Conservation (phyloP, 2,888 invertebrate species). For the Polietes domitor region DNA sequence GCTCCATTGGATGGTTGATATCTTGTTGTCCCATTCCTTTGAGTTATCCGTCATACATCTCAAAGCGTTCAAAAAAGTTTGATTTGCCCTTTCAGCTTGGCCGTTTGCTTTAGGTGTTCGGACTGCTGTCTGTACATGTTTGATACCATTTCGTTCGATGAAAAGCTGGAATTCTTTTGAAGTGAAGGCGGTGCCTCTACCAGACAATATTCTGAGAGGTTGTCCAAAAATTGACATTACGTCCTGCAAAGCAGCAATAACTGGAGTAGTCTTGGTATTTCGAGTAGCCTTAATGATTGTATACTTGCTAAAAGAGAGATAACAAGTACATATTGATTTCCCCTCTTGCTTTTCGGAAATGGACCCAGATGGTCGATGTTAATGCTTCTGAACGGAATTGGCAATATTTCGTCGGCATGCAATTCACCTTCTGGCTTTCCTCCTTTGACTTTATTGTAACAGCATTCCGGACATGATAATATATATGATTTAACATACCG, state of each 20-base stretch:
- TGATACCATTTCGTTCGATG: conserved; percentile 31
- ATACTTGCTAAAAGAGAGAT: conserved; percentile 10
- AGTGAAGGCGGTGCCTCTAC: conserved; percentile 37
- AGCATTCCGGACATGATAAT: neutral
- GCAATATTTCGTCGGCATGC: conserved; percentile 46
- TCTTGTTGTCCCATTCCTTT: neutral
- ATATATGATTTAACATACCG: conserved; percentile 39
- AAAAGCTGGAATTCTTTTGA: conserved; percentile 20
- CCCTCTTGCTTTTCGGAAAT: neutral
- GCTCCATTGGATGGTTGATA: conserved; percentile 37
- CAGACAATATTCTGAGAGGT: conserved; percentile 25
- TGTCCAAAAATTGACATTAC: conserved; percentile 7
- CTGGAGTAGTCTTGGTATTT: neutral
- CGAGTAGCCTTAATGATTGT: neutral
- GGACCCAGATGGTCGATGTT: conserved; percentile 41
- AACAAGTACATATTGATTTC: neutral
- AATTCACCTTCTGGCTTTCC: conserved; percentile 44
- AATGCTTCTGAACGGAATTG: conserved; percentile 54
- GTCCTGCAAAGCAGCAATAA: neutral
- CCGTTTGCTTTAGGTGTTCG: conserved; percentile 17
- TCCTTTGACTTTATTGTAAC: conserved; percentile 24
- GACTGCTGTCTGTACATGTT: conserved; percentile 20
- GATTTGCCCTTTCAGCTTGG: conserved; percentile 5
- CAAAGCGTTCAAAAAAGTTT: neutral
- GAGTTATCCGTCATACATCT: neutral